A percentile compares a stretch with the other conserved stretches of the same genome.
Conservation (phyloP, 1,140 invertebrate genomes). For the Lepidurus packardi region DNA sequence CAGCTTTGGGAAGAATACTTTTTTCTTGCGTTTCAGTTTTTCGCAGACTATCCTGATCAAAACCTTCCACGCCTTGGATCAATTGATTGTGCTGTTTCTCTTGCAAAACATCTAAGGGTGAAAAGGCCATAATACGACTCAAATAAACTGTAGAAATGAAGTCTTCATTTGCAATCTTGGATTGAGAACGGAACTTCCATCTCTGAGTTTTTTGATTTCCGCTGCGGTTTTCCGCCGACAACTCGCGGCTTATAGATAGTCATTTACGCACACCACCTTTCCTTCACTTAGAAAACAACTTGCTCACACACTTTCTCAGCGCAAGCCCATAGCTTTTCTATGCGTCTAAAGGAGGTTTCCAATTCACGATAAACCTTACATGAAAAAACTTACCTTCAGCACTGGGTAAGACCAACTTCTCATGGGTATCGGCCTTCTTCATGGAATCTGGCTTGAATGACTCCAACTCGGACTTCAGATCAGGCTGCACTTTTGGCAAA, state of each 20-base stretch:
- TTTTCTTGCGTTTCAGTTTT: slow-evolving; percentile 71
- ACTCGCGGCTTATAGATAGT: not conserved
- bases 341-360: no score
- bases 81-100: slow-evolving; percentile 66
- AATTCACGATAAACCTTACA: not conserved
- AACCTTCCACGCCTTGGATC: slow-evolving; percentile 65
- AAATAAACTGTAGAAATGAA: not conserved
- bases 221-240: slow-evolving; percentile 12
- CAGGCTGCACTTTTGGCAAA: slow-evolving; percentile 77
- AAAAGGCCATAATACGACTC: not conserved
- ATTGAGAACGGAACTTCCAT: not conserved
- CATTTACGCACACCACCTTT: not conserved
- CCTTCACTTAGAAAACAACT: not conserved
- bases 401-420: slow-evolving; percentile 79
- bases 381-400: slow-evolving; percentile 62
- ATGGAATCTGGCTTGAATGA: slow-evolving; percentile 74
- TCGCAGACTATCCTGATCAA: slow-evolving; percentile 59
- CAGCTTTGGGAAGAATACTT: slow-evolving; percentile 67
- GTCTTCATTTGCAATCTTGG: not conserved
- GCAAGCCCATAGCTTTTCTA: no score
- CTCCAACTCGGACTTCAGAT: slow-evolving; percentile 80
- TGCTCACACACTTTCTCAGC: no score
- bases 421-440: slow-evolving; percentile 75
- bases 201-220: not conserved
- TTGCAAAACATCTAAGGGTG: slow-evolving; percentile 61